Conservation (phyloP, 2,888 invertebrate species). For the Phragmatobia fuliginosa region DNA sequence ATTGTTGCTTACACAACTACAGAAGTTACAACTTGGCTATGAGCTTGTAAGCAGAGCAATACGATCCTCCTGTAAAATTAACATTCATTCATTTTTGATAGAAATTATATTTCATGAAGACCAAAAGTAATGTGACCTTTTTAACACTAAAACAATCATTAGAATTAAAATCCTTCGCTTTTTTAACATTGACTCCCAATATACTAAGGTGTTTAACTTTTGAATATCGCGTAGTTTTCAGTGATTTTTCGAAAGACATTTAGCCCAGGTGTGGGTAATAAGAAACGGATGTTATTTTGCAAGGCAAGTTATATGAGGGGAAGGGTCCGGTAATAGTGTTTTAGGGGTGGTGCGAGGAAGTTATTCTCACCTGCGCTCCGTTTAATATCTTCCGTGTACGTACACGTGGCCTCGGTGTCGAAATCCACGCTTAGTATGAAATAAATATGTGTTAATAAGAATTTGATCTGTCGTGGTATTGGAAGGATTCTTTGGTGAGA, state of each 20-base stretch:
- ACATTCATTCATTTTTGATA: too few relatives aligned
- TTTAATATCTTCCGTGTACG: slow-evolving; percentile 38
- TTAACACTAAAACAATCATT: too few relatives aligned
- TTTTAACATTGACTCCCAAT: not conserved
- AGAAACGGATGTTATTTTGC: slow-evolving; percentile 34
- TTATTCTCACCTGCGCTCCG: slow-evolving; percentile 46
- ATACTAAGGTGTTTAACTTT: not conserved
- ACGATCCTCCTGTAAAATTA: too few relatives aligned
- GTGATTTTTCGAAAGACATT: slow-evolving; percentile 15
- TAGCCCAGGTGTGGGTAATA: slow-evolving; percentile 27
- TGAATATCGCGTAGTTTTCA: not conserved
- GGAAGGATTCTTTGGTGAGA: too few relatives aligned
- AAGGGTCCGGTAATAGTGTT: slow-evolving; percentile 42
- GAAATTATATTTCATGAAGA: too few relatives aligned
- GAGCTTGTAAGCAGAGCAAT: too few relatives aligned
- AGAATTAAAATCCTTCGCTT: not conserved
- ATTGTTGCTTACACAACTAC: slow-evolving; percentile 16
- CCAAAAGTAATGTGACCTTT: too few relatives aligned
- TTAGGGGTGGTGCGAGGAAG: slow-evolving; percentile 27
- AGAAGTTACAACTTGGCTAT: too few relatives aligned
- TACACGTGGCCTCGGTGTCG: slow-evolving; percentile 18
- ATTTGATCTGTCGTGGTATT: slow-evolving; percentile 24
- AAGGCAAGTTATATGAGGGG: slow-evolving; percentile 34
- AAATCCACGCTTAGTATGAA: slow-evolving; percentile 19
- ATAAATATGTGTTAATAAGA: slow-evolving; percentile 22